Percentiles rank a stretch among this genome's conserved stretches.
These are phyloP conservation scores for Cassiopea xamachana DNA, from an alignment of 30 jellyfish, hydroid and myxozoan species.

Conservation along the genomic window DNA sequence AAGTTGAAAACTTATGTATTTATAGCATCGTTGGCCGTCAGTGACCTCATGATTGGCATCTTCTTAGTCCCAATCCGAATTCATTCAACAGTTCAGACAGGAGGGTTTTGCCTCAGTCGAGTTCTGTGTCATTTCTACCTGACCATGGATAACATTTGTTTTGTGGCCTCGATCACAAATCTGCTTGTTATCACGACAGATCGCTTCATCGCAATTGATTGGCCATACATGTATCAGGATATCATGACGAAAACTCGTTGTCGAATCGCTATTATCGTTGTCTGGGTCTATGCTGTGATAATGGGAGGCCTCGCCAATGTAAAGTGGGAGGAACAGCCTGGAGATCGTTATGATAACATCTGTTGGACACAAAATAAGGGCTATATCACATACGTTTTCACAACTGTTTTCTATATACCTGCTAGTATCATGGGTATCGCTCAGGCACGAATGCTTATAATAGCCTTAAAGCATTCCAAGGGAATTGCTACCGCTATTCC, in stretches of 20 bases:
- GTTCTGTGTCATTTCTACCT: constrained; percentile 75
- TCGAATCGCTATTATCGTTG: constrained; percentile 52
- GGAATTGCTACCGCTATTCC: constrained; percentile 59
- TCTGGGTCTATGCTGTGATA: constrained; percentile 82
- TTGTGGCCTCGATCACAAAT: constrained; percentile 92
- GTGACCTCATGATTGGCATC: constrained; percentile 83
- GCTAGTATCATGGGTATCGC: constrained; percentile 84
- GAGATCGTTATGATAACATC: not conserved
- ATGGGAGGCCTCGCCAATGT: constrained; percentile 83
- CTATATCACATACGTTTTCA: constrained; percentile 58
- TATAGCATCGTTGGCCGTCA: constrained; percentile 91
- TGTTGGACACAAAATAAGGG: constrained; percentile 54
- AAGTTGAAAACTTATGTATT: constrained; percentile 63
- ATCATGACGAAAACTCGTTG: constrained; percentile 67
- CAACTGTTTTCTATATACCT: constrained; percentile 81
- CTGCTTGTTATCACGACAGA: constrained; percentile 87
- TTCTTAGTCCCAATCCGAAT: constrained; percentile 83
- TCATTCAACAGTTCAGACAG: constrained; percentile 59
- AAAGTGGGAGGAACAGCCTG: constrained; percentile 55
- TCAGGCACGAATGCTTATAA: constrained; percentile 70
- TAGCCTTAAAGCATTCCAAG: constrained; percentile 87
- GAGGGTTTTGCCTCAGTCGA: constrained; percentile 55
- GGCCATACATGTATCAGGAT: constrained; percentile 79
- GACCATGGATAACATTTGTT: constrained; percentile 79
- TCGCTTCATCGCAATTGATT: constrained; percentile 82